Base-by-base conservation (phyloP, 2,113 vertebrate species). In the Rhadina sibilatrix region DNA sequence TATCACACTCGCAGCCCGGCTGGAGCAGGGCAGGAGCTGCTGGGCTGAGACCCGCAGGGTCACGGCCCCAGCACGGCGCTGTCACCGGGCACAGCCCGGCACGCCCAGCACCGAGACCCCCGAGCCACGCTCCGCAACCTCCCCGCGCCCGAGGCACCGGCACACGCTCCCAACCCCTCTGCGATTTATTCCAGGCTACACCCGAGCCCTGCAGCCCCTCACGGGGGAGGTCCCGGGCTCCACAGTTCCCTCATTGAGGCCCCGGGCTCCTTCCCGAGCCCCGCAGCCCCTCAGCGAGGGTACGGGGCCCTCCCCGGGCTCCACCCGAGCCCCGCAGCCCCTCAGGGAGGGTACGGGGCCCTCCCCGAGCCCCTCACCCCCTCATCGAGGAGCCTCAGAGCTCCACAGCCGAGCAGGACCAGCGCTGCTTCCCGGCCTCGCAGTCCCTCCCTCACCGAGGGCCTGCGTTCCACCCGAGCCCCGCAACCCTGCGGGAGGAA, bases 1-100 rank as follows among this genome's bases (percentile, higher is more conserved):
- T 4, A 3, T 9, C 2, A 9, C 31, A 2, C 6, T 1, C 1
- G 1, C 52, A 50, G 44, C 71, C 49, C 6, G 33, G 37, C 37
- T 38, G 37, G 37, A 38, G 37, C 37, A 38, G 37, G 37, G 8
- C 11, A 2, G 4, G 6, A 31, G 47, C 21, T 6, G 27, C 21
- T 2, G 17, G 30, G 44, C 21, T 1, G 3, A 12, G 14, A 53
- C 15, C 23, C 15, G 15, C 56, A 38, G 23, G 22, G 52, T 13
- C 38, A 11, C 9, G 18, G 60, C 37, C 60, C 17, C 37, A 40
- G 37, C 37, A 61, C 40, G 23, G 47, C 0, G 19, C 15, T 33
- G 64, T 8, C 40, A 53, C 1, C 19, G 74, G n/a, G 35, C 61
- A 28, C 69, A 31, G 46, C 27, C 37, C n/a, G 10, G 46, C 53